These are phyloP conservation scores for Todiramphus chloris DNA, from an alignment of 2,113 vertebrate species.

Conservation along the genomic window DNA sequence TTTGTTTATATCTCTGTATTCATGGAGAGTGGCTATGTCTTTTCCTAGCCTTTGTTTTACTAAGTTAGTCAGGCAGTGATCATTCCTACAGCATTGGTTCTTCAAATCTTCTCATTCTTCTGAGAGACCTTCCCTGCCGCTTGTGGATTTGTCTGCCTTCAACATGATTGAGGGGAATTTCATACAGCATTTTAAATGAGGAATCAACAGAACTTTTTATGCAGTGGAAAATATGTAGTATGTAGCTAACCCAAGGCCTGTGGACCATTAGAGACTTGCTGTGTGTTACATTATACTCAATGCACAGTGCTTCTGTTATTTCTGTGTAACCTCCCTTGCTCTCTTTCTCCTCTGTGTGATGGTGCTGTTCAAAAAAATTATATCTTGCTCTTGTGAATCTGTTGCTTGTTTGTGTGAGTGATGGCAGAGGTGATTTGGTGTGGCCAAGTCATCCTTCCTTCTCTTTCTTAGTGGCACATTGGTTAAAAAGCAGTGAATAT, in stretches of 20 bases:
- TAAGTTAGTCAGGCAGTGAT: neutral
- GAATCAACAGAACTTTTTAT: neutral
- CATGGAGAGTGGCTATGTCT: neutral
- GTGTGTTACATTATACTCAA: neutral
- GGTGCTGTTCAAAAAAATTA: neutral
- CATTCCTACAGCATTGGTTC: neutral
- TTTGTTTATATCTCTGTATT: neutral
- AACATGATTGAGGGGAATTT: neutral
- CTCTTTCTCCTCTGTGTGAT: neutral
- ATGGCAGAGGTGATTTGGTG: neutral
- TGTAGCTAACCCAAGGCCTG: rapidly evolving
- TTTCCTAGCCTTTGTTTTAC: neutral
- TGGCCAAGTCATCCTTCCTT: neutral
- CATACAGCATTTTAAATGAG: neutral
- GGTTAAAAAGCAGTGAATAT: neutral
- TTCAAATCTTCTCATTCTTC: neutral
- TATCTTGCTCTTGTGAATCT: neutral
- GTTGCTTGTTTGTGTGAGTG: neutral
- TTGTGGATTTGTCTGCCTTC: neutral
- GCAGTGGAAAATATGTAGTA: neutral
- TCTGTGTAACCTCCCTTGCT: neutral
- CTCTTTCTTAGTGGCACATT: neutral
- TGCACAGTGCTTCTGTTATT: neutral
- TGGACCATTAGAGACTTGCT: neutral
- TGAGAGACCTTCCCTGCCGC: neutral